Conservation (phyloP, 2,113 vertebrate genomes). For the Zeus faber region DNA sequence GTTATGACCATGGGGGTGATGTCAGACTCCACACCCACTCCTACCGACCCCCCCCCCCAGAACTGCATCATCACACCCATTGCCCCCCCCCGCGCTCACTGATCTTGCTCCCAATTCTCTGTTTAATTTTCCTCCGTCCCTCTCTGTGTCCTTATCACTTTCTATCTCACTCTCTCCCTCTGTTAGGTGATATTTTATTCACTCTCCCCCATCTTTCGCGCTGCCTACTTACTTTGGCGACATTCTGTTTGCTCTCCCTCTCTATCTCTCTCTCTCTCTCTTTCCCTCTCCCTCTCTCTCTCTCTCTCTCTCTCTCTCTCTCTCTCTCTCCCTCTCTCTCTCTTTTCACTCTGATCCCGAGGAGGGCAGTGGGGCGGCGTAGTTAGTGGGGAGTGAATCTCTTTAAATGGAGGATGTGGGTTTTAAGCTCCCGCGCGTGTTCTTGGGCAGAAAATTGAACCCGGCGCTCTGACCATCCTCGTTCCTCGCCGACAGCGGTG, state of each 20-base stretch:
- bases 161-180: conserved; percentile 6
- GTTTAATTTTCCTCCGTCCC: neutral
- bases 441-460: too few relatives aligned
- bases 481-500: too few relatives aligned
- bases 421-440: neutral
- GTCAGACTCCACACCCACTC: conserved; percentile 37
- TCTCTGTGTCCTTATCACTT: too few relatives aligned
- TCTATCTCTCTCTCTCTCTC: neutral
- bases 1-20: conserved; percentile 58
- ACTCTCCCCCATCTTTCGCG: too few relatives aligned
- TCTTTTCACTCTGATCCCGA: too few relatives aligned
- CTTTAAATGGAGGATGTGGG: too few relatives aligned
- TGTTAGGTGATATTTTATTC: conserved; percentile 30
- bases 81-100: neutral
- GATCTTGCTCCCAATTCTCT: conserved; percentile 3
- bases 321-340: neutral
- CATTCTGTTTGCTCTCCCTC: conserved; percentile 7
- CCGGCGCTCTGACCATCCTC: too few relatives aligned
- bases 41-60: conserved; percentile 23
- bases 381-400: too few relatives aligned
- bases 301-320: neutral
- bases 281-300: neutral
- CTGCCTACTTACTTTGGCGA: neutral
- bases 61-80: neutral
- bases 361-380: too few relatives aligned